A percentile compares a stretch with the other conserved stretches of the same genome.
phyloP scores from a whole-genome alignment of 1,140 invertebrate species.

The Drosophila saltans region DNA sequence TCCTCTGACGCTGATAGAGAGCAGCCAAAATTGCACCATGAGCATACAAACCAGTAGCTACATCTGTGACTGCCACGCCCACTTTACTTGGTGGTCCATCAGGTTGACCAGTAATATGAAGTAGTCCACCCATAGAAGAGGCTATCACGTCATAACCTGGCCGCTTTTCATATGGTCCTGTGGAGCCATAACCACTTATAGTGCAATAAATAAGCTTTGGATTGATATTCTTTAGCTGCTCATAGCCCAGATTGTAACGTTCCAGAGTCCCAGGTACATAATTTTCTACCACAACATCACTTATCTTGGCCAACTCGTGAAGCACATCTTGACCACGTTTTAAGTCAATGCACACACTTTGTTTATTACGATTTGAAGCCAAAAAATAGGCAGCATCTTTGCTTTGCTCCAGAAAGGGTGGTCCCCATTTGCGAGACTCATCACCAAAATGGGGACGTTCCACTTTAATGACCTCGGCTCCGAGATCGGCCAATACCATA shows the following conservation, averaged over 20 bases:
- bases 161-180: conserved; percentile 92
- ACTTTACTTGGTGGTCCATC: conserved; percentile 94
- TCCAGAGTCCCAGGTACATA: conserved; percentile 95
- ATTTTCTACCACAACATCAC: conserved; percentile 97
- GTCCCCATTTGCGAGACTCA: conserved; percentile 96
- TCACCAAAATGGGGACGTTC: conserved; percentile 90
- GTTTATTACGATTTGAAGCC: conserved; percentile 97
- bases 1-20: conserved; percentile 90
- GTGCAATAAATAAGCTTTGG: conserved; percentile 96
- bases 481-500: conserved; percentile 96
- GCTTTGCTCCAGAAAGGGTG: conserved; percentile 91
- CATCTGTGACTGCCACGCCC: conserved; percentile 96
- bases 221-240: conserved; percentile 88
- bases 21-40: conserved; percentile 98
- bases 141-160: conserved; percentile 98
- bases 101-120: conserved; percentile 94
- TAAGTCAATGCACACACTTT: conserved; percentile 95
- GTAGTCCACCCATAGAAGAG: conserved; percentile 94
- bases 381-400: conserved; percentile 93
- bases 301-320: conserved; percentile 88
- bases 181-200: conserved; percentile 94
- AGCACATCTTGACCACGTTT: conserved; percentile 91
- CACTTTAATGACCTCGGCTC: conserved; percentile 97
- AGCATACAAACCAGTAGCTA: conserved; percentile 96
- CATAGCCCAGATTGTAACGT: conserved; percentile 91